A percentile compares a stretch with the other conserved stretches of the same genome.
Conservation (phyloP, 2,113 vertebrate species). For the Polyodon spathula region DNA sequence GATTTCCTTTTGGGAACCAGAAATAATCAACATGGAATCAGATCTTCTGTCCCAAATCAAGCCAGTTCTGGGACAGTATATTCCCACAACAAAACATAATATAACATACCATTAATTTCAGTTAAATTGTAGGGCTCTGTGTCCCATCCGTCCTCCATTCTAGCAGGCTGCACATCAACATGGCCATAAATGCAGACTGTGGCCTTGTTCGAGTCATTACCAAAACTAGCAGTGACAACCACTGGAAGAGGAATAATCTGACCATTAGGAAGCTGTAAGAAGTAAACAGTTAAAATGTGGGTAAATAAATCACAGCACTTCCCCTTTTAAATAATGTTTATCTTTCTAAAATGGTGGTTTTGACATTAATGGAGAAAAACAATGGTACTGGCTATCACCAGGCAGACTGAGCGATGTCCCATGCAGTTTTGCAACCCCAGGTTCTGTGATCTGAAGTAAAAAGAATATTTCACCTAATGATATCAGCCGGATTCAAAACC, state of each 20-base stretch:
- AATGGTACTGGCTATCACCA: background rate
- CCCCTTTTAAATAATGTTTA: background rate
- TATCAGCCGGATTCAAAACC: background rate
- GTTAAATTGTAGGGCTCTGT: slow-evolving; percentile 71
- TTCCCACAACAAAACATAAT: background rate
- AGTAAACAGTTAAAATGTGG: background rate
- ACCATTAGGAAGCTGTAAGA: slow-evolving; percentile 56
- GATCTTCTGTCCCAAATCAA: background rate
- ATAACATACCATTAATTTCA: slow-evolving; percentile 62
- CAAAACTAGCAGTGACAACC: slow-evolving; percentile 69
- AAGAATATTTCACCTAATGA: too few relatives aligned
- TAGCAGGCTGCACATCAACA: slow-evolving; percentile 79
- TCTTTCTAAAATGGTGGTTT: background rate
- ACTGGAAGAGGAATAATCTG: slow-evolving; percentile 61
- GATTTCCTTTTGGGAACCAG: slow-evolving; percentile 43
- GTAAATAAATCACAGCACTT: background rate
- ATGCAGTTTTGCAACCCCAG: too few relatives aligned
- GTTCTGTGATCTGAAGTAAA: too few relatives aligned
- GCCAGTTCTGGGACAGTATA: background rate
- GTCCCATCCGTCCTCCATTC: slow-evolving; percentile 71
- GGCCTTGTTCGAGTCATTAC: slow-evolving; percentile 55
- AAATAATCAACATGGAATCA: background rate
- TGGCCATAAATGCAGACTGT: slow-evolving; percentile 85
- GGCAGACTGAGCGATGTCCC: background rate
- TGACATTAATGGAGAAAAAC: background rate